Evolutionary conservation across 2,888 invertebrate genomes (phyloP), one percentile per base, ranked within the genome.

Genomic region (Ferrisia virgata): DNA sequence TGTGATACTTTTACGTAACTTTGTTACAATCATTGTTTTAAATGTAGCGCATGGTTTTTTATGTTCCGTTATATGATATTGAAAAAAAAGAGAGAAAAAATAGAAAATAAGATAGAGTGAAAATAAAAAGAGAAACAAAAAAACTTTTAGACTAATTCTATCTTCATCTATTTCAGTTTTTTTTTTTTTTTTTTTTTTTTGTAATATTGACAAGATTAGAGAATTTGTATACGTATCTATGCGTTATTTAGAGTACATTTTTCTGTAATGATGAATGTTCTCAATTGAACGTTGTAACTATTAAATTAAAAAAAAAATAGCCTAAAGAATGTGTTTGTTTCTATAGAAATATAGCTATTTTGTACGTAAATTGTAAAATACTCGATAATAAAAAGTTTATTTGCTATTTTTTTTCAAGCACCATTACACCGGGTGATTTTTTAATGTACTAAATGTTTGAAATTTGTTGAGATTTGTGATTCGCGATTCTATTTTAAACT

Each of bases 1-100:
- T 79, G 79, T 43, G 40, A 79, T 79, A 79, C 40, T 79, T 79
- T 79, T 79, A 79, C 79, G 79, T 79, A 79, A 79, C 47, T 43
- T 79, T 36, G 79, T 79, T 79, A 79, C 79, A 79, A 79, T 79
- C 79, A 43, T 79, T 79, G 72, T 72, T 72, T 64, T 64, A 64
- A 47, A 47, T 64, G 58, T 64, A 64, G 58, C 11, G 58, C 28
- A 64, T 64, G 58, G 58, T 64, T 64, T 64, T n/a, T 28, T 11
- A 28, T 64, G 28, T 64, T 64, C 58, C 28, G 28, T 25, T 64
- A 11, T 25, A 8, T n/a, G n/a, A n/a, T 43, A 36, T 36, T 64
- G 2, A 13, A 64, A 64, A 28, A 28, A 64, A 64, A 28, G 28
- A 28, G 3, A 53, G 2, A 18, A 2, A 6, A 8, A 18, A 3